These are phyloP conservation scores for Pseudonaja textilis DNA, from an alignment of 2,113 vertebrate genomes.

Conservation along the genomic window DNA sequence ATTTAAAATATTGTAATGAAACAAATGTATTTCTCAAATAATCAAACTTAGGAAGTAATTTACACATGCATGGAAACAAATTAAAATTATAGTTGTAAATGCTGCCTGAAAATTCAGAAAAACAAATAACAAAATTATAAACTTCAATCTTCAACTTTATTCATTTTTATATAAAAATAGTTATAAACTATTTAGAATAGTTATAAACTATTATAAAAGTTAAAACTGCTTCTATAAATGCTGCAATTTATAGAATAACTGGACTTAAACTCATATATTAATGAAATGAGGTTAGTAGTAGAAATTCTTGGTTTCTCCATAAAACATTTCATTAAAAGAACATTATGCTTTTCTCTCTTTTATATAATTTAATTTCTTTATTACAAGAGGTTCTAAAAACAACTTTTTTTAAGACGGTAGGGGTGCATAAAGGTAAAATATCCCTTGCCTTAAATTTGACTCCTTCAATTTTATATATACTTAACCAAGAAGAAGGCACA, in stretches of 20 bases:
- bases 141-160: not conserved
- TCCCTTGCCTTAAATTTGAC: not conserved
- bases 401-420: not conserved
- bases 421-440: not conserved
- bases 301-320: not conserved
- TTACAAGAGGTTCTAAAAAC: not conserved
- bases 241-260: not conserved
- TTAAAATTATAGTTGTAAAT: not conserved
- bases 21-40: not conserved
- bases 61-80: not conserved
- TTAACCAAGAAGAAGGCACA: not conserved
- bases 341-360: not conserved
- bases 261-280: not conserved
- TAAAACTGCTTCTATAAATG: not conserved
- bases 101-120: not conserved
- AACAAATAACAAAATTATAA: not conserved
- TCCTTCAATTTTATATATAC: not conserved
- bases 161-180: not conserved
- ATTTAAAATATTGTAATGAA: not conserved
- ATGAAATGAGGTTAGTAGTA: not conserved
- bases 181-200: too few species aligned
- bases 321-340: not conserved
- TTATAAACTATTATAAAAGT: not conserved
- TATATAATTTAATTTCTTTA: not conserved
- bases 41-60: not conserved